phyloP scores from a whole-genome alignment of 2,797 vertebrate species.

The Neosilurus hyrtlii region DNA sequence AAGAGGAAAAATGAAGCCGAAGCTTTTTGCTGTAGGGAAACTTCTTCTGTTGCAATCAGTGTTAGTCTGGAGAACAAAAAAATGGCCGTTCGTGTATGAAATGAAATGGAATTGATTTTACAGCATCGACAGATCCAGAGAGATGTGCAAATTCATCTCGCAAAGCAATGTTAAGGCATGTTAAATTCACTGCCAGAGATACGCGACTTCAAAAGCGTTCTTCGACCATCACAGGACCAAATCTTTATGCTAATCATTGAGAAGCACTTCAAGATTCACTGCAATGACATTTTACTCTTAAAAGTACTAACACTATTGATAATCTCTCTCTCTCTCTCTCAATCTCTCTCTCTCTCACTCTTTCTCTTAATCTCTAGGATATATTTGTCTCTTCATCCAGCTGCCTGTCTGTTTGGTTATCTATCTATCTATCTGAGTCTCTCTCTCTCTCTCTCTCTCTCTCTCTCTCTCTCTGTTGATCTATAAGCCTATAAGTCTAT shows the following conservation, averaged over 20 bases:
- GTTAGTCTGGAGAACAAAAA: background rate
- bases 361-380: too few species aligned
- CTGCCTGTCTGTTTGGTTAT: too few species aligned
- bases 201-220: conserved; percentile 34
- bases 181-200: conserved; percentile 33
- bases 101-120: background rate
- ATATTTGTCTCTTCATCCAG: too few species aligned
- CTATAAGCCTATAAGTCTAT: background rate
- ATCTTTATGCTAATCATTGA: background rate
- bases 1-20: background rate
- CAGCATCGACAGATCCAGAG: background rate
- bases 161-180: conserved; percentile 19
- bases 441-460: background rate
- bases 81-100: background rate
- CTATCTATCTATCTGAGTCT: background rate
- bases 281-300: background rate
- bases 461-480: background rate
- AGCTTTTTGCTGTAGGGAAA: background rate
- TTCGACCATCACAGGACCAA: conserved; percentile 24
- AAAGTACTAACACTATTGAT: background rate
- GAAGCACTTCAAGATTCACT: background rate
- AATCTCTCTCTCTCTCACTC: too few species aligned
- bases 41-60: background rate
- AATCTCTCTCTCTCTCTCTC: too few species aligned
- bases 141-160: conserved; percentile 3